phyloP scores from a whole-genome alignment of 2,888 invertebrate genomes.

The Branchipolynoe longqiensis region DNA sequence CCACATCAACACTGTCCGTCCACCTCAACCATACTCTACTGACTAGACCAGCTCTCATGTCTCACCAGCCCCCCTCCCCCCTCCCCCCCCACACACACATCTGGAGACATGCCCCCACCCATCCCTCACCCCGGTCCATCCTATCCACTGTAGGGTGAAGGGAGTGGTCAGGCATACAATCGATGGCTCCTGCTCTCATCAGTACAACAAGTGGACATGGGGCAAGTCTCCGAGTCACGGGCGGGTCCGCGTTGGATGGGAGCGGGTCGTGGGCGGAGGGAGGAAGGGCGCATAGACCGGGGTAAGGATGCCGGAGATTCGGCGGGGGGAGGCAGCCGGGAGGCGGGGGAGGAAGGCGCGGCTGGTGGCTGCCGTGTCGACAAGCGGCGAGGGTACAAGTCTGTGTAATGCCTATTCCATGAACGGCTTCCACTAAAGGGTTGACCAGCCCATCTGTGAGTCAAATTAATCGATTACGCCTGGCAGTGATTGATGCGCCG shows the following conservation, averaged over 20 bases:
- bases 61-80: constrained; percentile 10
- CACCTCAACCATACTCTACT: too few species aligned
- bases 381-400: neutral
- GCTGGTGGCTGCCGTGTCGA: neutral
- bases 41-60: too few species aligned
- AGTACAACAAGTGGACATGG: neutral
- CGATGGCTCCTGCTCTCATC: neutral
- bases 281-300: too few species aligned
- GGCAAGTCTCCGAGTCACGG: neutral
- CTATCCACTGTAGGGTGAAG: neutral
- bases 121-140: neutral
- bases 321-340: neutral
- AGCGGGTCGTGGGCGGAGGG: neutral
- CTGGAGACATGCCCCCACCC: neutral
- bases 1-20: too few species aligned
- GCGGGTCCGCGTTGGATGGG: neutral
- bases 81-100: too few species aligned
- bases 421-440: neutral
- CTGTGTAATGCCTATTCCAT: neutral
- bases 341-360: neutral
- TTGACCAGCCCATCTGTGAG: constrained; percentile 37
- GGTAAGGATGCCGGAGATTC: neutral
- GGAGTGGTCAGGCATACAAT: constrained; percentile 8
- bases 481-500: constrained; percentile 9
- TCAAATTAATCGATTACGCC: constrained; percentile 37